Percentiles rank a stretch among this genome's conserved stretches.
Evolutionary conservation across 2,113 vertebrate genomes (phyloP).

Genomic region (Epinephelus fuscoguttatus): DNA sequence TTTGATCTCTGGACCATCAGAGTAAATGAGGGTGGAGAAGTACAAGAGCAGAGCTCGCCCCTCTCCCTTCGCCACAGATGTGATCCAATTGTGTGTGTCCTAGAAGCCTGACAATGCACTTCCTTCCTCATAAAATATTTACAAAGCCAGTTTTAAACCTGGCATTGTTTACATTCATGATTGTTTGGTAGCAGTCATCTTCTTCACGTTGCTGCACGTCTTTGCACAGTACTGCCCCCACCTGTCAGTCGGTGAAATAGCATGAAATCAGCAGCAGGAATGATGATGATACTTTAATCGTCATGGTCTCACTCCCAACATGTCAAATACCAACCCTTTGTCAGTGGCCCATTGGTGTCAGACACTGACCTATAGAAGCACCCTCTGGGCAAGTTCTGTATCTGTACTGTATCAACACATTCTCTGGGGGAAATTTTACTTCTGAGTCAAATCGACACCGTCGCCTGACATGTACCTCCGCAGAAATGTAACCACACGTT

Average conservation of each 20-base stretch:
- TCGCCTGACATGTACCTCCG: too few species aligned
- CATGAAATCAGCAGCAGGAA: not conserved
- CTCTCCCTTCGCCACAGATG: not conserved
- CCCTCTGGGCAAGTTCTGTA: too few species aligned
- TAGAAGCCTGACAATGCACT: not conserved
- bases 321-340: too few species aligned
- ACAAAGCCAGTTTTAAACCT: not conserved
- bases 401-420: too few species aligned
- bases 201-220: not conserved
- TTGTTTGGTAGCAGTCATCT: not conserved
- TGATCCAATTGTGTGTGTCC: conserved; percentile 20
- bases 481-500: too few species aligned
- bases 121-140: conserved; percentile 15
- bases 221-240: not conserved
- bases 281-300: too few species aligned
- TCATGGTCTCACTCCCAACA: too few species aligned
- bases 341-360: too few species aligned
- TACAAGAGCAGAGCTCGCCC: not conserved
- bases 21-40: not conserved
- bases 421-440: too few species aligned
- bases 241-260: not conserved
- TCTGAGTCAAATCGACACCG: too few species aligned
- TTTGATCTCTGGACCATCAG: not conserved
- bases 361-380: too few species aligned
- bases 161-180: not conserved